Evolutionary conservation across 2,888 invertebrate species (phyloP), one percentile per base, ranked within the genome.

Genomic region (Caprella mutica): DNA sequence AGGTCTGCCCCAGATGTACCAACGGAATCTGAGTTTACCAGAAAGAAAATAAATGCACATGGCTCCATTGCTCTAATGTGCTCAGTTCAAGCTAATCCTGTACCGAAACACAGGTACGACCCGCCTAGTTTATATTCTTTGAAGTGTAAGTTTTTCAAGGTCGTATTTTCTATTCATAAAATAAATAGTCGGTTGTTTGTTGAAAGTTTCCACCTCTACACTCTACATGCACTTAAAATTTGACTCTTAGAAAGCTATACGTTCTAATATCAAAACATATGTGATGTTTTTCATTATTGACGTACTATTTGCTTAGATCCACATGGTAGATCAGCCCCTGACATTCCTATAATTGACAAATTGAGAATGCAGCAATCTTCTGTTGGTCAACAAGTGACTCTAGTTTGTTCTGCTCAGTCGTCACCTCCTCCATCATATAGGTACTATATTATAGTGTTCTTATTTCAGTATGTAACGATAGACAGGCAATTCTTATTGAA

Each of bases 341-440:
- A 44, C 19, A 35, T 55, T 1, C 30, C 55, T 5, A 35, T 35
- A n/a, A 33, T 30, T 19, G 55, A 55, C 30, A 44, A 46, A 26
- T 43, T 44, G 24, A 55, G 46, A 2, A 35, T 44, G n/a, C 24
- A 35, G 29, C 35, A 30, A n/a, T 19, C 46, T 21, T 35, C 23
- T 6, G 30, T 46, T 6, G 6, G 19, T 9, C 12, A 9, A 6
- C 17, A 29, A 21, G 23, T 55, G 6, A 24, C 55, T 3, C 55
- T 55, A 26, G 44, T 55, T 50, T 57, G 57, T 48, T 30, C 42
- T n/a, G 52, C 59, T 12, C 59, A 58, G 55, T 35, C 58, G 17
- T 42, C 55, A 5, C 59, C 59, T 5, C 59, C 59, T 3, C 63
- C 63, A 1, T 12, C 39, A 12, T 53, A 50, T 48, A 56, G 63